A percentile compares a stretch with the other conserved stretches of the same genome.
Evolutionary conservation across 2,113 vertebrate species (phyloP).

Genomic region (Chaetodon trifascialis): DNA sequence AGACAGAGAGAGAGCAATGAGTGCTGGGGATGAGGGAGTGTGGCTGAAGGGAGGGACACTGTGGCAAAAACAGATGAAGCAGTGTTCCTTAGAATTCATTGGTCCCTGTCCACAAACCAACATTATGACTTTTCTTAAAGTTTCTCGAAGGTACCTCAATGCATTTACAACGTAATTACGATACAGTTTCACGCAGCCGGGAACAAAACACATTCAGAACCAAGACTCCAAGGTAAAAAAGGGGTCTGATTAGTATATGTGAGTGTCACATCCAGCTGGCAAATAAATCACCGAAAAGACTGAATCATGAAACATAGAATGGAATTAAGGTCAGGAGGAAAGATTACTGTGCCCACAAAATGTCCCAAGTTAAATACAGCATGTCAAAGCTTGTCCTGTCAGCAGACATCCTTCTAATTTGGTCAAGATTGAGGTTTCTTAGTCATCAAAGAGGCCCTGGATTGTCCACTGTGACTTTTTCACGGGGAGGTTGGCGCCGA

Average conservation of each 20-base stretch:
- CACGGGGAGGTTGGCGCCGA: not conserved
- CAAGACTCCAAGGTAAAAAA: not conserved
- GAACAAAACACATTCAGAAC: not conserved
- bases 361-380: not conserved
- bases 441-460: not conserved
- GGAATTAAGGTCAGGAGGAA: not conserved
- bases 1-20: too few species aligned
- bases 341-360: not conserved
- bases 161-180: too few species aligned
- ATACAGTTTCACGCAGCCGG: not conserved
- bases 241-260: not conserved
- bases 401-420: not conserved
- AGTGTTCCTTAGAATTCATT: not conserved
- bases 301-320: not conserved
- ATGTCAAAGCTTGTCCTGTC: too few species aligned
- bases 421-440: not conserved
- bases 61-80: constrained; percentile 8
- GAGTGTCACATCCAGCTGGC: not conserved
- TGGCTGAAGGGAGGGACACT: too few species aligned
- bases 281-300: not conserved
- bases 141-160: constrained; percentile 10
- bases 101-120: not conserved
- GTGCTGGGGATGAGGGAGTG: too few species aligned
- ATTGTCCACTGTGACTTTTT: not conserved
- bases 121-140: not conserved